phyloP scores from a whole-genome alignment of 2,797 vertebrate species.

The Chaenodraco wilsoni region DNA sequence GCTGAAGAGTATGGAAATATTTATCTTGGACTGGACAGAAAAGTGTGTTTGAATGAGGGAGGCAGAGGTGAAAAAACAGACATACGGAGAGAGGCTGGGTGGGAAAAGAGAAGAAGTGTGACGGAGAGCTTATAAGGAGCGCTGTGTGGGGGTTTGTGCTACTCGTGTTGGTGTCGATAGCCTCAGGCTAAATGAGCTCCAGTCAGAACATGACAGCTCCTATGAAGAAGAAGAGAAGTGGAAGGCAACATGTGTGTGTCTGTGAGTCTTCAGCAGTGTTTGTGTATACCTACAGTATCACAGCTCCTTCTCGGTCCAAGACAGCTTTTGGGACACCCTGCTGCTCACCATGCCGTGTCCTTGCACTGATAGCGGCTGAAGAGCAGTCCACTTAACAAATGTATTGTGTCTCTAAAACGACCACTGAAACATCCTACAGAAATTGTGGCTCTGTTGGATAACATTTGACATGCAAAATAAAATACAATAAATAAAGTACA shows the following conservation, averaged over 20 bases:
- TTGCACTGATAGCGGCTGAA: conserved; percentile 30
- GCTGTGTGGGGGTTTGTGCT: background rate
- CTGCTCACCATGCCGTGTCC: conserved; percentile 24
- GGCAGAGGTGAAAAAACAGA: conserved; percentile 17
- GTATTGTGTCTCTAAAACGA: conserved; percentile 11
- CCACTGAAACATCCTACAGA: conserved; percentile 4
- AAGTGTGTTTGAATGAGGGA: conserved; percentile 12
- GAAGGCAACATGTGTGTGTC: conserved; percentile 29
- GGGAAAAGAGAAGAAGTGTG: conserved; percentile 13
- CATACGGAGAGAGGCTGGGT: conserved; percentile 9
- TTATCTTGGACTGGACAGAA: conserved; percentile 31
- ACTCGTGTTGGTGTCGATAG: conserved; percentile 31
- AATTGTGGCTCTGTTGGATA: background rate
- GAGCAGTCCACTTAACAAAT: conserved; percentile 34
- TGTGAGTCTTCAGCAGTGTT: conserved; percentile 7
- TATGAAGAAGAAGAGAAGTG: conserved; percentile 35
- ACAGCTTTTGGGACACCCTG: conserved; percentile 28
- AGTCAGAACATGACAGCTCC: conserved; percentile 59
- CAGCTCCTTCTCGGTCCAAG: conserved; percentile 9
- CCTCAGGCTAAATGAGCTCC: conserved; percentile 63
- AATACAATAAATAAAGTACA: background rate
- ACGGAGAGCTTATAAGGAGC: conserved; percentile 41
- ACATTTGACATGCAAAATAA: background rate
- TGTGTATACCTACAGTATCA: conserved; percentile 23
- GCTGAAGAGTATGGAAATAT: conserved; percentile 33